These are phyloP conservation scores for Drosophila elegans DNA, from an alignment of 1,140 invertebrate species.

Conservation along the genomic window DNA sequence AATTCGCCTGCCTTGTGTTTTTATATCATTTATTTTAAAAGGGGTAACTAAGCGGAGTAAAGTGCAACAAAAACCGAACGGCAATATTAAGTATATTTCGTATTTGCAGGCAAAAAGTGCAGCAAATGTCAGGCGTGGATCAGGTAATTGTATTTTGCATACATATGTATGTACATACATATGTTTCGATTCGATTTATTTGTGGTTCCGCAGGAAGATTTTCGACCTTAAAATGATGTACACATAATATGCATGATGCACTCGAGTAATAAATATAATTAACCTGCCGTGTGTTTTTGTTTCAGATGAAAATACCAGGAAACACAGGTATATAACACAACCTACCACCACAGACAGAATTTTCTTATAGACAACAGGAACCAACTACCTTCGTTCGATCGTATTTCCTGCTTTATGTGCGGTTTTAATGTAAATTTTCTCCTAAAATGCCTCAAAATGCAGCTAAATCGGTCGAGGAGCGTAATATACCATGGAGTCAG, in stretches of 20 bases:
- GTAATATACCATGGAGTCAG: conserved; percentile 84
- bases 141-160: conserved; percentile 79
- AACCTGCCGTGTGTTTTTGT: conserved; percentile 46
- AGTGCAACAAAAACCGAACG: conserved; percentile 4
- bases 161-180: conserved; percentile 45
- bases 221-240: conserved; percentile 10
- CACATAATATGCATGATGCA: conserved; percentile 1
- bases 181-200: conserved; percentile 44
- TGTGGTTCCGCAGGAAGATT: conserved; percentile 30
- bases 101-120: conserved; percentile 69
- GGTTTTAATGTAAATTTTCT: conserved; percentile 35
- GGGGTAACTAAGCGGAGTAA: conserved; percentile 9
- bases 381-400: conserved; percentile 8
- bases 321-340: conserved; percentile 74
- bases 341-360: conserved; percentile 31
- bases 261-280: conserved; percentile 25
- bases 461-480: conserved; percentile 82
- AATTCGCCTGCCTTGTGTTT: conserved; percentile 67
- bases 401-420: conserved; percentile 9
- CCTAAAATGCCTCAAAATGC: conserved; percentile 10
- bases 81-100: conserved; percentile 18
- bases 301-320: conserved; percentile 82
- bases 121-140: conserved; percentile 83
- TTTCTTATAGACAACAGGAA: conserved; percentile 18
- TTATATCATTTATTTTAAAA: conserved; percentile 75